Base-by-base conservation (phyloP, 2,888 invertebrate species). In the Polydrusus cervinus region DNA sequence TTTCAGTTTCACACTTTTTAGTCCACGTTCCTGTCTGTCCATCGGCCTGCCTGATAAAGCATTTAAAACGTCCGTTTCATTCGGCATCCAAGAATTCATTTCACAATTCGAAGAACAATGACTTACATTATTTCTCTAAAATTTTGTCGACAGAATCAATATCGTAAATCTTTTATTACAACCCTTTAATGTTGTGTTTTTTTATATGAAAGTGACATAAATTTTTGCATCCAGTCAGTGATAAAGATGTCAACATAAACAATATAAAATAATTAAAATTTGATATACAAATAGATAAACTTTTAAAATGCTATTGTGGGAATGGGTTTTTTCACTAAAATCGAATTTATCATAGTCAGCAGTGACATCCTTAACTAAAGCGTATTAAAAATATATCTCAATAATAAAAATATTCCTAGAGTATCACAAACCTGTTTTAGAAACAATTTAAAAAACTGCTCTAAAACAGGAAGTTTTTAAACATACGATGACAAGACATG, bases 171-270 rank as follows among this genome's bases (percentile, higher is more conserved):
- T 10, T 20, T 51, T 9, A 30, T 3, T 53, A n/a, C 30, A 53
- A 53, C 53, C 53, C 53, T 53, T n/a, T n/a, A n/a, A 53, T n/a
- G 30, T 5, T 25, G 11, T 30, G n/a, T 25, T 30, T 30, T 53
- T 53, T 25, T 25, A 5, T 25, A 11, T 53, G n/a, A n/a, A 7
- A 13, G 1, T 53, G 53, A 30, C 53, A 7, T 30, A n/a, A 25
- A n/a, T 53, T 30, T 30, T 53, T 53, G 25, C 25, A 30, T 53
- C 11, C 25, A 53, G n/a, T 30, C 25, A 30, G 8, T 30, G 53
- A 53, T 53, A 53, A 53, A n/a, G 25, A 30, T 53, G 53, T 53
- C 53, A 53, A 11, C n/a, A 30, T n/a, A 53, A 53, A 25, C 20
- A 53, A 11, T 30, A 53, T 20, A 25, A 53, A 53, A 25, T 53